These are phyloP conservation scores for Pimephales promelas DNA, from an alignment of 2,113 vertebrate species.

Conservation along the genomic window DNA sequence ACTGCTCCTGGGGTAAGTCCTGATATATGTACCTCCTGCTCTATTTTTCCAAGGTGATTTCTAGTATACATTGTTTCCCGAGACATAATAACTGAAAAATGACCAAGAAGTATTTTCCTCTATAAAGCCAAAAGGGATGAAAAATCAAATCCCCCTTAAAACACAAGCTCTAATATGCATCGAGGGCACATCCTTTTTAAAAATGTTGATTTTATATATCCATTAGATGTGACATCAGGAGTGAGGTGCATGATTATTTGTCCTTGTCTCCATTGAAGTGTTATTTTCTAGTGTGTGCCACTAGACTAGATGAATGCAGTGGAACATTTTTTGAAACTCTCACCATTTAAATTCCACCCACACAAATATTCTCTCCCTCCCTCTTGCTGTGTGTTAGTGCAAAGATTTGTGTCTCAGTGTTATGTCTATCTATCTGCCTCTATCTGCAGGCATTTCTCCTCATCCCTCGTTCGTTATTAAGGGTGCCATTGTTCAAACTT, in stretches of 20 bases:
- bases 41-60: not conserved
- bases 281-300: conserved; percentile 40
- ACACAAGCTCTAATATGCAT: not conserved
- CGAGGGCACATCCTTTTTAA: not conserved
- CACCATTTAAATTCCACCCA: conserved; percentile 78
- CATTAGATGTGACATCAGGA: conserved; percentile 23
- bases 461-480: conserved; percentile 17
- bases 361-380: conserved; percentile 75
- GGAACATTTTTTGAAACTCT: conserved; percentile 59
- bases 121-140: not conserved
- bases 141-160: not conserved
- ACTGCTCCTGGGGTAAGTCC: conserved; percentile 91
- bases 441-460: conserved; percentile 30
- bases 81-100: not conserved
- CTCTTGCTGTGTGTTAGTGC: conserved; percentile 66
- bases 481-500: not conserved
- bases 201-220: conserved; percentile 32
- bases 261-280: conserved; percentile 32
- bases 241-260: conserved; percentile 26
- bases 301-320: conserved; percentile 47
- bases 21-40: not conserved
- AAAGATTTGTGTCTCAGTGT: conserved; percentile 53
- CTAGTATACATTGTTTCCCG: not conserved
- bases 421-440: conserved; percentile 38
- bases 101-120: not conserved